Evolutionary conservation across 2,797 vertebrate species (phyloP).

Genomic region (Sitta carolinensis): DNA sequence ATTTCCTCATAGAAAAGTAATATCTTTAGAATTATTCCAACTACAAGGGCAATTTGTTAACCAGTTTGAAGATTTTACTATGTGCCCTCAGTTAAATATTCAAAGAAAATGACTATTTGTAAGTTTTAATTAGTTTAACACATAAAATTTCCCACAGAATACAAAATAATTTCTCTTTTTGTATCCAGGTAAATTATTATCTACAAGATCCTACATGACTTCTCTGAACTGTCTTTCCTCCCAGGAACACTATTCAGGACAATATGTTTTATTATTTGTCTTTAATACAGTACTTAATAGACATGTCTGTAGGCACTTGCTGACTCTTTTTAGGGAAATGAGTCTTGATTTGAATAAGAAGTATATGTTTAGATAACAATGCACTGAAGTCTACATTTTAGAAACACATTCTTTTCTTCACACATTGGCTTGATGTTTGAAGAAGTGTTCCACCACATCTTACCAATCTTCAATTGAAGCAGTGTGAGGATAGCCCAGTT

Average conservation of each 20-base stretch:
- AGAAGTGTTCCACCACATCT: neutral
- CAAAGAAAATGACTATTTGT: neutral
- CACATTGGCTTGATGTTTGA: neutral
- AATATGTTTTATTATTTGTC: neutral
- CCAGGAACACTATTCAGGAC: neutral
- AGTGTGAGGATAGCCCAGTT: neutral
- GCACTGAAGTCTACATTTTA: neutral
- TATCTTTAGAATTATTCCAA: neutral
- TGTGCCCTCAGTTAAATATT: neutral
- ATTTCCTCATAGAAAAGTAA: neutral
- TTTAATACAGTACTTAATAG: neutral
- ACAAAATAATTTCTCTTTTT: neutral
- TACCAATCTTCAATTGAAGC: neutral
- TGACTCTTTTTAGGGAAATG: neutral
- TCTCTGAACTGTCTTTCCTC: neutral
- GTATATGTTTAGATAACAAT: neutral
- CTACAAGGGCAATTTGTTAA: neutral
- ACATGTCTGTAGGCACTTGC: rapidly evolving
- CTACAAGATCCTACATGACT: neutral
- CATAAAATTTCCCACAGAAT: neutral
- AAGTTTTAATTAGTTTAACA: neutral
- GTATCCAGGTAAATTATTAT: neutral
- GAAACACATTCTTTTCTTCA: neutral
- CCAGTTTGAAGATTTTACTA: neutral
- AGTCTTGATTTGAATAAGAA: neutral